Evolutionary conservation across 1,140 invertebrate genomes (phyloP), one percentile per base, ranked within the genome.

Genomic region (Anoplophora glabripennis): DNA sequence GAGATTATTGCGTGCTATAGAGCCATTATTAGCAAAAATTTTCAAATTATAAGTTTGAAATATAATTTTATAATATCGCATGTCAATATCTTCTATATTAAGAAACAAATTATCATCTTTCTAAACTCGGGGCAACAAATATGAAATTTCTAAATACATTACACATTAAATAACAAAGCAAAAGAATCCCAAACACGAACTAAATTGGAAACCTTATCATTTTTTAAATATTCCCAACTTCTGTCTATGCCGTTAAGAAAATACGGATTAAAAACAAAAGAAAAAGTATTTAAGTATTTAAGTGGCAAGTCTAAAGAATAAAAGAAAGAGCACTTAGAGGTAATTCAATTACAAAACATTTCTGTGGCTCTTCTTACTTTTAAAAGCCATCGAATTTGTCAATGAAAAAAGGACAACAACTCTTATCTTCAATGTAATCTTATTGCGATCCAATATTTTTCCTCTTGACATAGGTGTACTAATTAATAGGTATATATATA

Each of bases 21-120:
- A 45, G 67, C 63, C 69, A 62, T 71, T 72, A 71, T 65, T 65
- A 66, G 60, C 66, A 70, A 72, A 72, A 72, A 71, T 72, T 69
- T 72, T 66, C 62, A 71, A 72, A 71, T 71, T 69, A 70, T 65
- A 70, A 68, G 57, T 72, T 69, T 63, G 58, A 58, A 66, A 69
- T 59, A 61, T 67, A 65, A 69, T 69, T 72, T 72, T 65, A 67
- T 67, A 63, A 65, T 70, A 69, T 72, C 61, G 68, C 69, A 72
- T 72, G 71, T 72, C 69, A 65, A 72, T 72, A 71, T 65, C 63
- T 66, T 67, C 61, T 65, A 64, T 70, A 70, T 71, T 65, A 62
- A 61, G 57, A 66, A 64, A 55, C 58, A 61, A 66, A 63, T 70
- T 70, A 68, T 61, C 59, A 60, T 65, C 56, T 65, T 44, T 44